These are phyloP conservation scores for Balanococcus diminutus DNA, from an alignment of 2,888 invertebrate genomes.

Conservation along the genomic window DNA sequence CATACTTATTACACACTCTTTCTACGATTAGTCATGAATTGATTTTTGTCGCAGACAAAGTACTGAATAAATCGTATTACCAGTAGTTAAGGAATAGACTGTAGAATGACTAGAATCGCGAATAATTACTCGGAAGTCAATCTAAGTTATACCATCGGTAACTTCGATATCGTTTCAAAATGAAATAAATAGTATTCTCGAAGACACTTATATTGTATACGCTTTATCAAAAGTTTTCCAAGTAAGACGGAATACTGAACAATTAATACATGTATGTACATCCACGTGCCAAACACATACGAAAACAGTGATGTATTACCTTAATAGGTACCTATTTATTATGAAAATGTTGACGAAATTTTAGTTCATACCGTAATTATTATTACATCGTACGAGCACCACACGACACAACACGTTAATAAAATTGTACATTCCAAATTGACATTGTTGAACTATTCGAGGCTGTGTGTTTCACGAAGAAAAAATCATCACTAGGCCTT, in stretches of 20 bases:
- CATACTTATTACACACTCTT: too few species aligned
- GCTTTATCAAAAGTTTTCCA: neutral
- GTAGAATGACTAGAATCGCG: too few species aligned
- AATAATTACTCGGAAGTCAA: too few species aligned
- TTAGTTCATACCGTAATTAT: neutral
- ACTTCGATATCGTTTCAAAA: too few species aligned
- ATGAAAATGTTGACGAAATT: neutral
- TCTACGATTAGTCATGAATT: too few species aligned
- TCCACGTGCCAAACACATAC: neutral
- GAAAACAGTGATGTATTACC: neutral
- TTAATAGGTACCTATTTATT: neutral
- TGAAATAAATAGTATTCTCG: neutral
- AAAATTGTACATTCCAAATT: constrained; percentile 6
- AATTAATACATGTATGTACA: neutral
- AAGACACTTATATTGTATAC: constrained; percentile 32
- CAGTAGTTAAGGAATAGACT: too few species aligned
- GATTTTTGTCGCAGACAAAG: too few species aligned
- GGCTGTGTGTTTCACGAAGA: neutral
- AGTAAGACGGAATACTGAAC: constrained; percentile 16
- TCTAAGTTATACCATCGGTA: too few species aligned
- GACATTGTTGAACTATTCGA: neutral
- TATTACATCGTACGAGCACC: neutral
- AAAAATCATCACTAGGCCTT: neutral
- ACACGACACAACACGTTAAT: too few species aligned
- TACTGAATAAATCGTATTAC: too few species aligned